These are phyloP conservation scores for Choloepus hoffmanni DNA, from an alignment of 2,113 vertebrate genomes.

Conservation along the genomic window DNA sequence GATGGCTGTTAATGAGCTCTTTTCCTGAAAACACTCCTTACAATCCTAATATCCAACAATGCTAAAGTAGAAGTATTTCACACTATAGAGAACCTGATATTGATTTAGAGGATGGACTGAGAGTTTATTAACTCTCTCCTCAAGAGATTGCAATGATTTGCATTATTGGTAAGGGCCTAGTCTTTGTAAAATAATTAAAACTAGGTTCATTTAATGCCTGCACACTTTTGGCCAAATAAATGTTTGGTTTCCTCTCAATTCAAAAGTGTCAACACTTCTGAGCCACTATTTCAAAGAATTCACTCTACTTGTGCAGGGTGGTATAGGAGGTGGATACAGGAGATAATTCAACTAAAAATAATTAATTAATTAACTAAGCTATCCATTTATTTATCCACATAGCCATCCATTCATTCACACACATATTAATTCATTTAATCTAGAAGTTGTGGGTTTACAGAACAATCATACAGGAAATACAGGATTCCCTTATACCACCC, in stretches of 20 bases:
- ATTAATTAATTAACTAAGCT: background rate
- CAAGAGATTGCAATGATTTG: background rate
- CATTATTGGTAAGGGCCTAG: background rate
- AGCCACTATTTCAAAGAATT: background rate
- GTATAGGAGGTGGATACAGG: too few species aligned
- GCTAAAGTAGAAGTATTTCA: background rate
- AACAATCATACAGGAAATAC: too few species aligned
- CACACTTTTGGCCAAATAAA: background rate
- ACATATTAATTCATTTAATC: background rate
- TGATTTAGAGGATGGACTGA: background rate
- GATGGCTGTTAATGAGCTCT: conserved; percentile 50
- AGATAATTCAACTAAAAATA: background rate
- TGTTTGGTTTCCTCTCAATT: background rate
- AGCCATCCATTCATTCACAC: background rate
- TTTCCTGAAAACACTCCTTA: conserved; percentile 46
- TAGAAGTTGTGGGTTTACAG: too few species aligned
- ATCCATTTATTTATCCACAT: background rate
- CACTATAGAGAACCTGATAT: background rate
- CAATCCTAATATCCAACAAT: background rate
- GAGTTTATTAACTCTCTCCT: background rate
- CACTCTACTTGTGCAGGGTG: background rate
- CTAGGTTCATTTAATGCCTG: background rate
- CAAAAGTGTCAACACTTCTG: background rate
- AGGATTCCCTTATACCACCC: too few species aligned
- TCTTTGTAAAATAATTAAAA: conserved; percentile 3